These are phyloP conservation scores for Zelostemma sp. DNA, from an alignment of 1,140 invertebrate genomes.

Conservation along the genomic window DNA sequence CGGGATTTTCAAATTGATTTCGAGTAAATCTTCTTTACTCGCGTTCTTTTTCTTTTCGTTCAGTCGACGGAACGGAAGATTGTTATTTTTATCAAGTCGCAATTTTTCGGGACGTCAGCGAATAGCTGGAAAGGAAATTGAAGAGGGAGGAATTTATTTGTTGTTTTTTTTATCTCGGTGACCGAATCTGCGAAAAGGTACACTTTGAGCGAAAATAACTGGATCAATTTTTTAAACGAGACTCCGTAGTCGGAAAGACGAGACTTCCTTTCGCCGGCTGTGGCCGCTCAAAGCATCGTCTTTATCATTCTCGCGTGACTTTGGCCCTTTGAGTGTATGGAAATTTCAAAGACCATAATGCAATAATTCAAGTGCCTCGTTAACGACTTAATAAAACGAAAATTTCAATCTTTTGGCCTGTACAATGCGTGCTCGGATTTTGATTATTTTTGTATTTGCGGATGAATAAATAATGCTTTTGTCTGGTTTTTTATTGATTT, in stretches of 20 bases:
- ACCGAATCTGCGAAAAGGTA: conserved; percentile 39
- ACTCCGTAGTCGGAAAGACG: conserved; percentile 41
- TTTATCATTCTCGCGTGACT: conserved; percentile 38
- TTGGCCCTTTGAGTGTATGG: conserved; percentile 40
- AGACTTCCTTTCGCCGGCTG: conserved; percentile 43
- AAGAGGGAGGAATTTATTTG: background rate
- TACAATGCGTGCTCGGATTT: too few relatives aligned
- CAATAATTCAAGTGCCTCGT: conserved; percentile 17
- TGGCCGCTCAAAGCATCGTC: conserved; percentile 36
- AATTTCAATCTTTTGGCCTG: background rate
- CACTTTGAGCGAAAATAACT: conserved; percentile 46
- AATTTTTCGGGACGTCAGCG: too few relatives aligned
- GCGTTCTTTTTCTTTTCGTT: too few relatives aligned
- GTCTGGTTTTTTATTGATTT: too few relatives aligned
- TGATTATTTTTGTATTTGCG: too few relatives aligned
- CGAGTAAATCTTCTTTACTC: background rate
- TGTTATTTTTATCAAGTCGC: too few relatives aligned
- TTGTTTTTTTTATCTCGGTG: background rate
- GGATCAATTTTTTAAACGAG: conserved; percentile 48
- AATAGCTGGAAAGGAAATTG: too few relatives aligned
- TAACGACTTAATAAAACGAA: background rate
- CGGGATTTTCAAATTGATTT: background rate
- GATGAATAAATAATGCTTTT: too few relatives aligned
- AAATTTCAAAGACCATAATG: conserved; percentile 33
- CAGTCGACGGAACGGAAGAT: too few relatives aligned